These are phyloP conservation scores for Cyclopterus lumpus DNA, from an alignment of 2,797 vertebrate genomes.

Conservation along the genomic window DNA sequence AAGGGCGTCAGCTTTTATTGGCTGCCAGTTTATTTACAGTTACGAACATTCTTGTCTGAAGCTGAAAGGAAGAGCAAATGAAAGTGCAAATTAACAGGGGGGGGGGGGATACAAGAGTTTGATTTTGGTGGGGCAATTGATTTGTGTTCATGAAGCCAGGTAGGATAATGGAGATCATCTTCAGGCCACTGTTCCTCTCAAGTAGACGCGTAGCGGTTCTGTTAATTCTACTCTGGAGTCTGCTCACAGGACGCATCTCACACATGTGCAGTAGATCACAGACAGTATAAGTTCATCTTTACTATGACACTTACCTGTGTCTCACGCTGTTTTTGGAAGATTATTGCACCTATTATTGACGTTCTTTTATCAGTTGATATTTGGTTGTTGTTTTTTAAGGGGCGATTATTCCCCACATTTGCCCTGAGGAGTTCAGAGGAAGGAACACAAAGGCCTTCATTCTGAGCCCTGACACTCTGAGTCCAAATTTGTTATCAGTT, in stretches of 20 bases:
- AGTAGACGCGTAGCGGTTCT: too few relatives aligned
- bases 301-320: too few relatives aligned
- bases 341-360: too few relatives aligned
- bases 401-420: too few relatives aligned
- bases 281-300: too few relatives aligned
- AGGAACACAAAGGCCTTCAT: not conserved
- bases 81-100: not conserved
- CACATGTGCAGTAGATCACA: too few relatives aligned
- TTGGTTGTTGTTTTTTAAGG: too few relatives aligned
- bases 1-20: not conserved
- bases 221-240: too few relatives aligned
- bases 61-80: not conserved
- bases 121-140: not conserved
- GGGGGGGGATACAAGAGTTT: not conserved
- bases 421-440: not conserved
- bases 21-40: slow-evolving; percentile 9
- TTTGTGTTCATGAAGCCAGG: not conserved
- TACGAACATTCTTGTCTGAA: too few relatives aligned
- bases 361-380: too few relatives aligned
- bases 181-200: not conserved
- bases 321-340: too few relatives aligned
- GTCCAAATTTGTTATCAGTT: not conserved
- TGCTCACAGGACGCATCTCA: too few relatives aligned
- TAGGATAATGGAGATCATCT: not conserved
- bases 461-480: not conserved